A percentile compares a stretch with the other conserved stretches of the same genome.
Conservation (phyloP, 2,888 invertebrate genomes). For the Sarcophaga rosellei region DNA sequence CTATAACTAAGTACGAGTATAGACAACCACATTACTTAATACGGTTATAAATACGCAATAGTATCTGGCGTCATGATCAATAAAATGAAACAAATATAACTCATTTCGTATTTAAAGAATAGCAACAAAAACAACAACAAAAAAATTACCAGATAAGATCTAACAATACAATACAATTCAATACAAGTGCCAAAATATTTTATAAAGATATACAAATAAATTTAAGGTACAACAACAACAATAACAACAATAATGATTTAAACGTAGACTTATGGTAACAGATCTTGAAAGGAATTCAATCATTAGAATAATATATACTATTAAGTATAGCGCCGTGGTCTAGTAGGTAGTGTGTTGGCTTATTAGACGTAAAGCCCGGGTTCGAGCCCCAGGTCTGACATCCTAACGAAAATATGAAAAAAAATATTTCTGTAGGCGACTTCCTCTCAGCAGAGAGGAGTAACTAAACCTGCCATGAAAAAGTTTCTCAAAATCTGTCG, state of each 20-base stretch:
- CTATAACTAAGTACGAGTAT: too few relatives aligned
- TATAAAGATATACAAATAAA: constrained; percentile 1
- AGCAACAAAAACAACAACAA: constrained; percentile 5
- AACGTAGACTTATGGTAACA: not conserved
- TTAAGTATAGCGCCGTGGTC: too few relatives aligned
- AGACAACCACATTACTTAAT: too few relatives aligned
- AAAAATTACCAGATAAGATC: constrained; percentile 29
- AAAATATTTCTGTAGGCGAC: too few relatives aligned
- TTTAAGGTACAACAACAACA: not conserved
- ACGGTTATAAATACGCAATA: not conserved
- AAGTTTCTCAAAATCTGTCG: too few relatives aligned
- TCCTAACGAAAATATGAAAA: too few relatives aligned
- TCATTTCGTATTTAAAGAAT: constrained; percentile 11
- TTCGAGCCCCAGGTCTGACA: too few relatives aligned
- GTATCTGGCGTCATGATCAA: constrained; percentile 19
- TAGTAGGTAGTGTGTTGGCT: too few relatives aligned
- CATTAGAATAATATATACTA: not conserved
- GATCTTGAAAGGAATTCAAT: not conserved
- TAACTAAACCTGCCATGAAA: too few relatives aligned
- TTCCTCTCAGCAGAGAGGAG: too few relatives aligned
- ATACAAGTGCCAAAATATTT: constrained; percentile 23
- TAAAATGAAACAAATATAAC: constrained; percentile 25
- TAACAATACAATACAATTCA: constrained; percentile 11
- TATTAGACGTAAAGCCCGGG: too few relatives aligned
- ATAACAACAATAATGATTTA: not conserved